Evolutionary conservation across 1,140 invertebrate species (phyloP).

Genomic region (Aphaenogaster floridana): DNA sequence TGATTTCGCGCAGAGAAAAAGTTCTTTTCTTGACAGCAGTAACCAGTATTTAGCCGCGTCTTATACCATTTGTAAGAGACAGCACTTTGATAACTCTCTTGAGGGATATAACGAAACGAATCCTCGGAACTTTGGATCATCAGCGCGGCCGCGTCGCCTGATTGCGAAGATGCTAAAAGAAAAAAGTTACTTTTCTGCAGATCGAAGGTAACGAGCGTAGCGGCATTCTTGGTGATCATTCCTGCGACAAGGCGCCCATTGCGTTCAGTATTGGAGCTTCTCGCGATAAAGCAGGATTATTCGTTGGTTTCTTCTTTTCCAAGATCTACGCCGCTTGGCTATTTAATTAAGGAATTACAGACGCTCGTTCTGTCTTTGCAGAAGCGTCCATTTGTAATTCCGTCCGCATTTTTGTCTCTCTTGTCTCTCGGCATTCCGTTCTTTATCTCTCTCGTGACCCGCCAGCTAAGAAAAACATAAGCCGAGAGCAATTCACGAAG

Average conservation of each 20-base stretch:
- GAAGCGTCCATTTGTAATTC: conserved; percentile 59
- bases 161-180: conserved; percentile 66
- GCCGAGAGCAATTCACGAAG: background rate
- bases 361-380: background rate
- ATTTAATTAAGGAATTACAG: conserved; percentile 74
- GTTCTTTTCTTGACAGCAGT: background rate
- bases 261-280: background rate
- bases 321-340: conserved; percentile 5
- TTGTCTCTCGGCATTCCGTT: background rate
- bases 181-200: conserved; percentile 6
- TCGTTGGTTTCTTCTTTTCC: conserved; percentile 22
- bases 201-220: conserved; percentile 45
- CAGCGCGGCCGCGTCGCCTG: conserved; percentile 64
- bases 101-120: conserved; percentile 67
- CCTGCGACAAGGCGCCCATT: background rate
- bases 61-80: conserved; percentile 15
- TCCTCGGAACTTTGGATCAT: conserved; percentile 63
- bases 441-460: conserved; percentile 2
- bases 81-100: conserved; percentile 65
- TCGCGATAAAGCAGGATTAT: background rate
- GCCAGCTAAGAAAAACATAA: conserved; percentile 46
- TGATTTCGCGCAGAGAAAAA: conserved; percentile 3
- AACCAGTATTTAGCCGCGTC: conserved; percentile 51
- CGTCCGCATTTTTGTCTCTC: background rate
- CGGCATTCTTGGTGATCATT: conserved; percentile 6